A percentile compares a stretch with the other conserved stretches of the same genome.
phyloP scores from a whole-genome alignment of 35 echinoderm and acorn worm genomes.

The Strongylocentrotus purpuratus region DNA sequence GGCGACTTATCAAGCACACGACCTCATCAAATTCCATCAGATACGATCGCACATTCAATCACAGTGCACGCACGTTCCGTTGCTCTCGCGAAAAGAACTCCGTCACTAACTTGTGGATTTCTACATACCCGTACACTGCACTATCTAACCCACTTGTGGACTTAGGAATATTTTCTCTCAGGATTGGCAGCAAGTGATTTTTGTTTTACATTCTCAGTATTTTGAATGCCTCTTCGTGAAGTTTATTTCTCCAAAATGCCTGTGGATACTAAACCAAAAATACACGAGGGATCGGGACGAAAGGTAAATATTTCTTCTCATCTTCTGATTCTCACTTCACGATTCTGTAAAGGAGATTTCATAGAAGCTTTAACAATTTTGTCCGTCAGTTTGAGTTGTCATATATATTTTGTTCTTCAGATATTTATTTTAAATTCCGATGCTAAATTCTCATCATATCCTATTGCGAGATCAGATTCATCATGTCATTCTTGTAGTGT shows the following conservation, averaged over 20 bases:
- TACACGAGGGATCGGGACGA: constrained; percentile 70
- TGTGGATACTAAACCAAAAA: constrained; percentile 83
- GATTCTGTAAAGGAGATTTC: background rate
- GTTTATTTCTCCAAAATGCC: constrained; percentile 69
- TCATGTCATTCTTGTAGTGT: no score
- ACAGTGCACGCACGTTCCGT: background rate
- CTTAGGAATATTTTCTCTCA: background rate
- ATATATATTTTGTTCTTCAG: background rate
- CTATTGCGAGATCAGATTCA: no score
- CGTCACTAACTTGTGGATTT: constrained; percentile 38
- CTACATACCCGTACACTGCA: background rate
- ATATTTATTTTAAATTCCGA: background rate
- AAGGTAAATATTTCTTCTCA: constrained; percentile 70
- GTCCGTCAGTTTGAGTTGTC: background rate
- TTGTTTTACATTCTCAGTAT: background rate
- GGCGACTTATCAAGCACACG: constrained; percentile 43
- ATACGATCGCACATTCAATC: constrained; percentile 5
- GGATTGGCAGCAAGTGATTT: background rate
- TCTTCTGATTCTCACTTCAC: constrained; percentile 30
- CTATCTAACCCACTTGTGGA: constrained; percentile 1
- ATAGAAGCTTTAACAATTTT: background rate
- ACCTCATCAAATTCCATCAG: constrained; percentile 39
- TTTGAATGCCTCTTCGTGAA: constrained; percentile 58
- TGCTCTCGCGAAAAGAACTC: constrained; percentile 23
- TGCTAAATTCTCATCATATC: background rate